Percentiles rank a stretch among this genome's conserved stretches.
Conservation (phyloP, 1,140 invertebrate species). For the Aphis gossypii region DNA sequence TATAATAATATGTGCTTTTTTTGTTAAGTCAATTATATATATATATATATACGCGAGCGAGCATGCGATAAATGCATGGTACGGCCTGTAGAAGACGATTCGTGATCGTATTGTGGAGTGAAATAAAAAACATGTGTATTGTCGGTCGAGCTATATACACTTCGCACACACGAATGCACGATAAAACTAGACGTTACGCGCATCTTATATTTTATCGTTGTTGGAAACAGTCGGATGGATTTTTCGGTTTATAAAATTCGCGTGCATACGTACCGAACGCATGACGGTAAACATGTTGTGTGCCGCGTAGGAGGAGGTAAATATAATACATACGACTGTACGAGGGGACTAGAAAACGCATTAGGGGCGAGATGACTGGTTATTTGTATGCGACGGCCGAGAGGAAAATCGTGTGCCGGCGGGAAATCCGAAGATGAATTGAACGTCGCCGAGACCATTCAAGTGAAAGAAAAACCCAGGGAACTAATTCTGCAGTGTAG, state of each 20-base stretch:
- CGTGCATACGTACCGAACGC: neutral
- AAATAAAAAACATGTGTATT: neutral
- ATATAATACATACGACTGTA: neutral
- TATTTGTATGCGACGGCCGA: neutral
- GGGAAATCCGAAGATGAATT: slow-evolving; percentile 34
- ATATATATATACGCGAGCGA: neutral
- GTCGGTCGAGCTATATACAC: neutral
- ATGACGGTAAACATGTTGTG: neutral
- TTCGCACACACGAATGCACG: neutral
- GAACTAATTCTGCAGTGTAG: neutral
- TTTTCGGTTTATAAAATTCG: neutral
- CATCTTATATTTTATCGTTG: neutral
- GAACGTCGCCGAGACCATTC: neutral
- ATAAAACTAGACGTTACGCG: neutral
- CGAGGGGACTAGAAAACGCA: neutral
- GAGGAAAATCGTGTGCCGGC: neutral
- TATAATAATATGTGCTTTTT: neutral
- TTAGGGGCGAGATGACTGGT: neutral
- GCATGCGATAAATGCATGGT: neutral
- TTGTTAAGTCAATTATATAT: neutral
- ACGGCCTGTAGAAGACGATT: neutral
- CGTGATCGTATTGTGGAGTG: neutral
- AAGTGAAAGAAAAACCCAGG: neutral
- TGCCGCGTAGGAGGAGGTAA: neutral
- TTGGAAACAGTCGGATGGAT: neutral